These are phyloP conservation scores for Onthophagus taurus DNA, from an alignment of 1,140 invertebrate species.

Conservation along the genomic window DNA sequence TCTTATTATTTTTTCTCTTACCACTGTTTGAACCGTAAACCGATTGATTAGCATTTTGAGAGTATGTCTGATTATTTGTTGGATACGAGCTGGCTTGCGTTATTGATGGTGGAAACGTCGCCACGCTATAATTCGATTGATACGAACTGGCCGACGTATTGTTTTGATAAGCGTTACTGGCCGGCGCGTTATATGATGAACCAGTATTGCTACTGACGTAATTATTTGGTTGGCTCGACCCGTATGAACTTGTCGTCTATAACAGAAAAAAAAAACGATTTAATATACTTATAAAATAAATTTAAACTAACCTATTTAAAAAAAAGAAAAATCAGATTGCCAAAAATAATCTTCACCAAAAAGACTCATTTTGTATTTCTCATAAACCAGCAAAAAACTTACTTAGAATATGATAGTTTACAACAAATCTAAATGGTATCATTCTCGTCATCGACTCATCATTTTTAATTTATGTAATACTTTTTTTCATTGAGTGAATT, in stretches of 20 bases:
- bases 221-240: slow-evolving; percentile 26
- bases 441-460: slow-evolving; percentile 24
- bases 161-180: slow-evolving; percentile 27
- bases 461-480: slow-evolving; percentile 11
- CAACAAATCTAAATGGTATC: slow-evolving; percentile 9
- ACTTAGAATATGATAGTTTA: slow-evolving; percentile 1
- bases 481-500: too few relatives aligned
- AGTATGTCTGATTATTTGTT: slow-evolving; percentile 26
- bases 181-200: slow-evolving; percentile 20
- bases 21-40: slow-evolving; percentile 34
- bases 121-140: slow-evolving; percentile 22
- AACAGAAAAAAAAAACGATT: slow-evolving; percentile 14
- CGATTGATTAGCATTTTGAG: slow-evolving; percentile 33
- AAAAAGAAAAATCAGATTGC: slow-evolving; percentile 18
- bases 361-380: background rate
- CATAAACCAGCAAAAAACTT: slow-evolving; percentile 19
- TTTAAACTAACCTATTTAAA: too few relatives aligned
- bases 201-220: slow-evolving; percentile 29
- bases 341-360: slow-evolving; percentile 13
- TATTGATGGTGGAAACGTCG: slow-evolving; percentile 29
- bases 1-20: slow-evolving; percentile 17
- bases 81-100: slow-evolving; percentile 29
- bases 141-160: slow-evolving; percentile 27
- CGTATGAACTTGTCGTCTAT: slow-evolving; percentile 31
- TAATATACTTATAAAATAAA: slow-evolving; percentile 8